A percentile compares a stretch with the other conserved stretches of the same genome.
Conservation (phyloP, 2,797 vertebrate species). For the Agapornis canus region DNA sequence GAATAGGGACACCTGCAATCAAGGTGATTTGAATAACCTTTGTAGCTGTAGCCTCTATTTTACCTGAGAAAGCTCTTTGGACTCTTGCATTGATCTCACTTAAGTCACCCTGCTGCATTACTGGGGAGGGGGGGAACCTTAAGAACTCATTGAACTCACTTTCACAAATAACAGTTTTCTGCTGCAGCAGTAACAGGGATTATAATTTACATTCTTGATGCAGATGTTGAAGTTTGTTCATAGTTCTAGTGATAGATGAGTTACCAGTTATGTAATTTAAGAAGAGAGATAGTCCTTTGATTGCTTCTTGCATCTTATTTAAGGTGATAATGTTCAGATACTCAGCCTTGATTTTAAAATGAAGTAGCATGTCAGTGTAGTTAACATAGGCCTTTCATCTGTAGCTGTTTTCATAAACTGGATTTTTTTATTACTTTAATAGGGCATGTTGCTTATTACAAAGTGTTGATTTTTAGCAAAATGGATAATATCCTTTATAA, state of each 20-base stretch:
- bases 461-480: background rate
- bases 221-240: background rate
- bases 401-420: background rate
- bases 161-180: background rate
- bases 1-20: background rate
- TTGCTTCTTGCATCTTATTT: background rate
- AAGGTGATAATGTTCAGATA: background rate
- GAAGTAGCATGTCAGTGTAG: background rate
- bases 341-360: background rate
- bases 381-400: background rate
- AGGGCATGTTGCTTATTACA: background rate
- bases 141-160: background rate
- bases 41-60: background rate
- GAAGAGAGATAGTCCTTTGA: background rate
- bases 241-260: background rate
- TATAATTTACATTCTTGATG: background rate
- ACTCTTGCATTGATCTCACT: background rate
- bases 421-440: background rate
- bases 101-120: background rate
- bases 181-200: background rate
- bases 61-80: background rate
- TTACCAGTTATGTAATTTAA: background rate
- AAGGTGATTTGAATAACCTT: background rate
- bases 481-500: background rate
- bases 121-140: accelerated